Evolutionary conservation across 2,888 invertebrate species (phyloP), one percentile per base, ranked within the genome.

Genomic region (Macroteleia sp.): DNA sequence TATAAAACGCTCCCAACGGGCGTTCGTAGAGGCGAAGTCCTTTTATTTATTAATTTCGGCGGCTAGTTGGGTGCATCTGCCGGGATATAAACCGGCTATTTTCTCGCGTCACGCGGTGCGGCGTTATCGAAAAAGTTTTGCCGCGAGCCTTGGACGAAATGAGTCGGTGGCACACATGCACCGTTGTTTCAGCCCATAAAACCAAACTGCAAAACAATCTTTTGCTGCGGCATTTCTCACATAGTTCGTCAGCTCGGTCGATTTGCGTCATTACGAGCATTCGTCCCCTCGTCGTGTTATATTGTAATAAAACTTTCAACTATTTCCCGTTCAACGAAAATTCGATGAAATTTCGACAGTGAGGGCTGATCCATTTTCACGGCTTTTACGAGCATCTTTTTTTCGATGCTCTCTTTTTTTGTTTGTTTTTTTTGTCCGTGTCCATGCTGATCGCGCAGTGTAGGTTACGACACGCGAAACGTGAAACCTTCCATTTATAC

Each of bases 101-200:
- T 69, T 67, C 34, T 36, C 56, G 71, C 71, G 57, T 73, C 73
- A 56, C 64, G 32, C 64, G 52, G 61, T 36, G 16, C 42, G 48
- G 32, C 54, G 62, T 64, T 73, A 73, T 73, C 73, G 64, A 73
- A 73, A 73, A 73, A 73, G 73, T 73, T 73, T 73, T 8, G 52
- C 44, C 42, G 25, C 59, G 17, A 19, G 50, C 62, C 54, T 54
- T 12, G 52, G 16, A 36, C 56, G 48, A 73, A 73, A 73, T 73
- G 73, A 73, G 54, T 34, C 42, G 50, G 32, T 39, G 30, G 61
- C 59, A 52, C 59, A 59, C 52, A 56, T 39, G 56, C 56, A 5
- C 25, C 22, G 39, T 62, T 62, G 71, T 71, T 71, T 62, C 54
- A 41, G 44, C 16, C 46, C 71, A 54, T 62, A 71, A 61, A 62